Evolutionary conservation across 2,113 vertebrate species (phyloP).

Genomic region (Rhodinocichla rosea): DNA sequence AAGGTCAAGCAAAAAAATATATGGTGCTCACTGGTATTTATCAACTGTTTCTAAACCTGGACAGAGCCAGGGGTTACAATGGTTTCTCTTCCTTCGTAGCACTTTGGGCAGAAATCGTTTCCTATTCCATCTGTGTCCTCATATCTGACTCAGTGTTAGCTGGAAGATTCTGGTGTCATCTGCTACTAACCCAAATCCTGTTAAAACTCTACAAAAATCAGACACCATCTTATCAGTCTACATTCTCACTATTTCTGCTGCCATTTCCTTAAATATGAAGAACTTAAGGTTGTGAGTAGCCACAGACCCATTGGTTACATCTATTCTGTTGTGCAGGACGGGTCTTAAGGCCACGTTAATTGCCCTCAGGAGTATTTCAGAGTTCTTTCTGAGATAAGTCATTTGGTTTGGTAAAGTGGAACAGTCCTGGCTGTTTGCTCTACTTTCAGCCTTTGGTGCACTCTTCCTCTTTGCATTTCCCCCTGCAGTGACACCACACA

Average conservation of each 20-base stretch:
- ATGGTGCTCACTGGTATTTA: background rate
- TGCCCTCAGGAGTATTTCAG: background rate
- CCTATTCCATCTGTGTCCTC: background rate
- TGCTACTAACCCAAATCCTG: background rate
- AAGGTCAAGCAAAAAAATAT: background rate
- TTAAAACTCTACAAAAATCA: background rate
- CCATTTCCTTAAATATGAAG: background rate
- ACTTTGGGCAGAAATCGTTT: background rate
- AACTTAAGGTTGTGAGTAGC: background rate
- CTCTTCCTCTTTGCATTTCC: background rate
- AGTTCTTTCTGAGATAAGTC: background rate
- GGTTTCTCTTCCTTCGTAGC: background rate
- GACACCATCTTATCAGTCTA: background rate
- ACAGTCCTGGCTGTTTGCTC: background rate
- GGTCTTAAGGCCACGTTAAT: background rate
- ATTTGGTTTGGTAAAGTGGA: background rate
- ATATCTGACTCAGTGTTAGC: background rate
- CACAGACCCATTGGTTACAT: background rate
- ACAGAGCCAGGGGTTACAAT: background rate
- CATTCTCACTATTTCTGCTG: background rate
- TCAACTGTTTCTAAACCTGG: background rate
- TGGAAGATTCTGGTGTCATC: background rate
- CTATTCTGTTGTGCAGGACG: background rate
- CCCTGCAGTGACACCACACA: background rate
- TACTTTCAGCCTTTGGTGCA: background rate